Evolutionary conservation across 2,797 vertebrate genomes (phyloP), one percentile per base, ranked within the genome.

Genomic region (Pterois miles): DNA sequence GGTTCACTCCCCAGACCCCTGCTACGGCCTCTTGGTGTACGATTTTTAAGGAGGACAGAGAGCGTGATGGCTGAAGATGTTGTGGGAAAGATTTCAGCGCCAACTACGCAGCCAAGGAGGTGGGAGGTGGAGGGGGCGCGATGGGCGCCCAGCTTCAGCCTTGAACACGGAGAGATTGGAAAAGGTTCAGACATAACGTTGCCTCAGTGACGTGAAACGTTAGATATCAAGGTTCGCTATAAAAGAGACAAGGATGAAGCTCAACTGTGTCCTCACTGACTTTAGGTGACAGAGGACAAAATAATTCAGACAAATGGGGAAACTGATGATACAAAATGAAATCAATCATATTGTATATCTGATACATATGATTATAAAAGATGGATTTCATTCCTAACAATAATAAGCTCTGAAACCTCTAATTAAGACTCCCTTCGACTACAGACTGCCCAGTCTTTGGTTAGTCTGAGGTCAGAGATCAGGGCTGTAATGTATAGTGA

Each of bases 101-200:
- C 62, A 63, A 40, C 62, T 50, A 46, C 11, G 27, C 38, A 38
- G 63, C 65, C 36, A 12, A 54, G 46, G n/a, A 57, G 48, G 36
- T 4, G 22, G 79, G 43, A 11, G 2, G 36, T 31, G 57, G 8
- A 2, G 34, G 48, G 50, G 69, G 40, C 6, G 11, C 4, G 58
- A 75, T 67, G 23, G 1, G 34, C 1, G 4, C 12, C 76, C 65
- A n/a, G 52, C 76, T 57, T 65, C 80, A 92, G 89, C 87, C 84
- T 94, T 89, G 88, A 86, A 84, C 91, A 88, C 76, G 27, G 70
- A 75, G 58, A 85, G 90, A 95, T 89, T 95, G 87, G 66, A 65
- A 16, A 0, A 74, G 65, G 34, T 91, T 80, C 92, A 96, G 95
- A 97, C 94, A 96, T 71, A 96, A 96, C 89, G 88, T 82, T 86